These are phyloP conservation scores for Drosophila orosa DNA, from an alignment of 1,140 invertebrate genomes.

Conservation along the genomic window DNA sequence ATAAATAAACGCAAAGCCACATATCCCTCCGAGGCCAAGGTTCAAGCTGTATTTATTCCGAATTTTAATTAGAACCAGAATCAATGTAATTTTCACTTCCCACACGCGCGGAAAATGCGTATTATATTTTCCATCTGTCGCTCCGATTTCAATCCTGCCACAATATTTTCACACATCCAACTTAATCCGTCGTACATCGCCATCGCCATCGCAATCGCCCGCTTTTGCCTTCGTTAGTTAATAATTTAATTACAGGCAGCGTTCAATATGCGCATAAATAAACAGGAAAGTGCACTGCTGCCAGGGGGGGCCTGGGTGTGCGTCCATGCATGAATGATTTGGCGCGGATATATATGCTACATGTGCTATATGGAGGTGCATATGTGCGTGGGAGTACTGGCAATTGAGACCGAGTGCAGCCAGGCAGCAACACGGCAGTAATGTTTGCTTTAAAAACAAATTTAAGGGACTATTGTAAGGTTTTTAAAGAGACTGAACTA, in stretches of 20 bases:
- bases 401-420: constrained; percentile 45
- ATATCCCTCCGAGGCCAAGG: neutral
- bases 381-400: constrained; percentile 1
- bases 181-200: neutral
- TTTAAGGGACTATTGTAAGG: constrained; percentile 13
- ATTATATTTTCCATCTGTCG: neutral
- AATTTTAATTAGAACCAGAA: constrained; percentile 1
- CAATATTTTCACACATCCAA: constrained; percentile 37
- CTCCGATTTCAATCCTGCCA: constrained; percentile 24
- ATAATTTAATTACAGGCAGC: constrained; percentile 69
- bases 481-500: neutral
- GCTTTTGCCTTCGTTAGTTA: constrained; percentile 30
- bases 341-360: constrained; percentile 27
- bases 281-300: constrained; percentile 41
- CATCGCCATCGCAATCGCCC: constrained; percentile 2
- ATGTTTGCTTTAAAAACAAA: constrained; percentile 20
- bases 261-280: constrained; percentile 74
- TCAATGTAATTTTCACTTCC: neutral
- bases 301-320: neutral
- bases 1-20: neutral
- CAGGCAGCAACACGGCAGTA: constrained; percentile 36
- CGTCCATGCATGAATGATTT: constrained; percentile 38
- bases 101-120: constrained; percentile 5
- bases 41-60: neutral
- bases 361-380: neutral